Percentiles rank a stretch among this genome's conserved stretches.
Conservation (phyloP, 2,797 vertebrate genomes). For the Pristis pectinata region DNA sequence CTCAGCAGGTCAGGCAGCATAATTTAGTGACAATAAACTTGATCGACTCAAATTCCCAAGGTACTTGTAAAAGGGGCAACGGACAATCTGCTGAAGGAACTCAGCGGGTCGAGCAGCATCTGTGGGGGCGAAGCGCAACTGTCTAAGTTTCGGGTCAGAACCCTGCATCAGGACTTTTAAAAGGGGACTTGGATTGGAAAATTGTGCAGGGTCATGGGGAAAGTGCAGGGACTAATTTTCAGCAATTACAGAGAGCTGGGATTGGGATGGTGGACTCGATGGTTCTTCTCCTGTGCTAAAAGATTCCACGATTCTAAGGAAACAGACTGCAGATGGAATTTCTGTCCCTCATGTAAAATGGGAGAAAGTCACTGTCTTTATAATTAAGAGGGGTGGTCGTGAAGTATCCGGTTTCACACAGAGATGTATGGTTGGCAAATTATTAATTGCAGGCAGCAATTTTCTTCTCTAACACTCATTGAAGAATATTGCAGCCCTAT, state of each 20-base stretch:
- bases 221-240: neutral
- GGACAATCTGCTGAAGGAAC: too few relatives aligned
- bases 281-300: neutral
- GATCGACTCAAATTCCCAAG: too few relatives aligned
- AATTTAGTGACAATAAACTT: too few relatives aligned
- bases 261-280: too few relatives aligned
- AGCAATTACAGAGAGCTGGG: too few relatives aligned
- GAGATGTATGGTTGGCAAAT: neutral
- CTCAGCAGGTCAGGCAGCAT: too few relatives aligned
- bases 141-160: too few relatives aligned
- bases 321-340: neutral
- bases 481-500: neutral
- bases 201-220: neutral
- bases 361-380: neutral
- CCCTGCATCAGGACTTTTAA: too few relatives aligned
- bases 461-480: neutral
- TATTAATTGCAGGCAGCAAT: neutral
- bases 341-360: neutral
- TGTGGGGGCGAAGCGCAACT: too few relatives aligned
- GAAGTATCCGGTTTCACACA: neutral
- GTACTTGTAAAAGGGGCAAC: too few relatives aligned
- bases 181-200: neutral
- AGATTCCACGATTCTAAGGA: neutral
- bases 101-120: too few relatives aligned
- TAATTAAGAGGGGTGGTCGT: neutral